phyloP scores from a whole-genome alignment of 30 jellyfish, hydroid and myxozoan genomes.

The Chironex yamaguchii region DNA sequence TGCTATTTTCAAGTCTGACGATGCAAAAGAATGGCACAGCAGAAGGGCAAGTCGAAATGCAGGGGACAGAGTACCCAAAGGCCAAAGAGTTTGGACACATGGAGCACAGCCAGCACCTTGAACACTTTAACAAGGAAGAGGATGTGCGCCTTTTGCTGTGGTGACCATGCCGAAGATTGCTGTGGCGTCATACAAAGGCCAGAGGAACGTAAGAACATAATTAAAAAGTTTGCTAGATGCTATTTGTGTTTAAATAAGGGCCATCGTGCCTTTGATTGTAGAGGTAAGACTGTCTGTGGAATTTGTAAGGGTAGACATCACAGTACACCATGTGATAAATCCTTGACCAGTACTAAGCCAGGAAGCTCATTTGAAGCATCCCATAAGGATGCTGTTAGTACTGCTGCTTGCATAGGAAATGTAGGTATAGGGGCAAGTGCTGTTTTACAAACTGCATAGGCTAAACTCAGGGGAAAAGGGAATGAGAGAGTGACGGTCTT shows the following conservation, averaged over 20 bases:
- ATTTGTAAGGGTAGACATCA: conserved; percentile 24
- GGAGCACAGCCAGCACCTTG: too few relatives aligned
- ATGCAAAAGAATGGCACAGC: too few relatives aligned
- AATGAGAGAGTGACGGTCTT: conserved; percentile 9
- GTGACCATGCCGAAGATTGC: neutral
- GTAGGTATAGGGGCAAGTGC: neutral
- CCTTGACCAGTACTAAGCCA: neutral
- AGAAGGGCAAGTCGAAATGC: too few relatives aligned
- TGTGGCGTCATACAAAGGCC: neutral
- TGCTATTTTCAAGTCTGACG: too few relatives aligned
- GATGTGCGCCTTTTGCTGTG: neutral
- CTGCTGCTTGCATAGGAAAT: too few relatives aligned
- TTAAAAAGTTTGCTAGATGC: conserved; percentile 17
- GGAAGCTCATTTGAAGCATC: too few relatives aligned
- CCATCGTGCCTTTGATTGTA: conserved; percentile 1
- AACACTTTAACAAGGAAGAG: too few relatives aligned
- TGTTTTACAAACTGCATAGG: conserved; percentile 23
- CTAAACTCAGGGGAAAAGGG: neutral
- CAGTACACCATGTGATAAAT: neutral
- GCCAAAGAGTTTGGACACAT: too few relatives aligned
- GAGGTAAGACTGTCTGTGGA: neutral
- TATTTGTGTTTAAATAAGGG: conserved; percentile 6
- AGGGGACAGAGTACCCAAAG: too few relatives aligned
- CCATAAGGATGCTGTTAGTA: too few relatives aligned
- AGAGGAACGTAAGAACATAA: neutral